These are phyloP conservation scores for Nemurella pictetii DNA, from an alignment of 2,888 invertebrate genomes.

Conservation along the genomic window DNA sequence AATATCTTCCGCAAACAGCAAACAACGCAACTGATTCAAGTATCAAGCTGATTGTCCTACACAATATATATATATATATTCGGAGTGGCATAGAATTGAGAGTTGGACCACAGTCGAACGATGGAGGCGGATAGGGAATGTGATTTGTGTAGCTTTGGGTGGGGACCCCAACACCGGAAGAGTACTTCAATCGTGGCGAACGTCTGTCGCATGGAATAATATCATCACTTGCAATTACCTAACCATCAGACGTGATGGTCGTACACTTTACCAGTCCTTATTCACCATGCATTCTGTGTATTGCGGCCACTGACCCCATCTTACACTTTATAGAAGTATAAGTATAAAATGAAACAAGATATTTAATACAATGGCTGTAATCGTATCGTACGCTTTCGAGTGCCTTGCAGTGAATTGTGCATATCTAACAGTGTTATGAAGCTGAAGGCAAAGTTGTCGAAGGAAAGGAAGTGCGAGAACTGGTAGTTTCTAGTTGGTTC, in stretches of 20 bases:
- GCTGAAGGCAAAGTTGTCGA: neutral
- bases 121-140: neutral
- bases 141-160: neutral
- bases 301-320: neutral
- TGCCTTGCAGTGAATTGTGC: neutral
- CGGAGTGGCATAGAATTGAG: neutral
- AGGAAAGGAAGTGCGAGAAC: neutral
- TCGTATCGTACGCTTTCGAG: neutral
- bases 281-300: neutral
- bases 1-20: too few relatives aligned
- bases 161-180: neutral
- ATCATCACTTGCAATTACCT: neutral
- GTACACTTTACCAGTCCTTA: neutral
- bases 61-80: neutral
- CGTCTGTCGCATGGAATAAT: neutral
- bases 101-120: neutral
- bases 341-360: neutral
- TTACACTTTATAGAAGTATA: neutral
- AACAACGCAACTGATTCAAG: neutral
- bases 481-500: neutral
- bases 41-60: neutral
- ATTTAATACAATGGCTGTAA: neutral
- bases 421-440: neutral
- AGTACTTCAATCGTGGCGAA: neutral
- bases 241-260: neutral